These are phyloP conservation scores for Mechanitis mazaeus DNA, from an alignment of 2,888 invertebrate species.

Conservation along the genomic window DNA sequence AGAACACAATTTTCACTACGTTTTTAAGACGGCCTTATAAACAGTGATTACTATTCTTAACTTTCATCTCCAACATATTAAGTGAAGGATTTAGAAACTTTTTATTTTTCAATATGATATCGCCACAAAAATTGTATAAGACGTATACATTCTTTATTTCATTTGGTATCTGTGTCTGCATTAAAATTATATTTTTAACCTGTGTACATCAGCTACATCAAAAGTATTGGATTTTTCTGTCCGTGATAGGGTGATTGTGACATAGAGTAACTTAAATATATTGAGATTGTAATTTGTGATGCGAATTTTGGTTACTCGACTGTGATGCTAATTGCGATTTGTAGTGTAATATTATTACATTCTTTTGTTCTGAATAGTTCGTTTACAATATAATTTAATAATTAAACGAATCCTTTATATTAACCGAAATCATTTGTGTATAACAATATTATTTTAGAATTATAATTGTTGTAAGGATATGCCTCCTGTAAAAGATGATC, in stretches of 20 bases:
- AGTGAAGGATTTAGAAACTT: too few species aligned
- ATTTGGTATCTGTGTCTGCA: background rate
- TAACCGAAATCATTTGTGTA: background rate
- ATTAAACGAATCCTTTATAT: background rate
- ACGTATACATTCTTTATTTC: too few species aligned
- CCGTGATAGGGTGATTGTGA: constrained; percentile 15
- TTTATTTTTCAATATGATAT: too few species aligned
- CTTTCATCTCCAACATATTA: too few species aligned
- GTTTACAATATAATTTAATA: background rate
- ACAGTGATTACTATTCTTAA: too few species aligned
- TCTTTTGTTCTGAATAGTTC: background rate
- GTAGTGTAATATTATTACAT: constrained; percentile 16
- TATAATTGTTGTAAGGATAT: constrained; percentile 52
- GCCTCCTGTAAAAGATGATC: constrained; percentile 74
- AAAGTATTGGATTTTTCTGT: constrained; percentile 24
- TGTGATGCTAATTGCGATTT: constrained; percentile 18
- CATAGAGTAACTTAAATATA: too few species aligned
- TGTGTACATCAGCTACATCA: constrained; percentile 2
- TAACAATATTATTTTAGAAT: constrained; percentile 4
- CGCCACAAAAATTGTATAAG: too few species aligned
- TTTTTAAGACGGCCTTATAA: too few species aligned
- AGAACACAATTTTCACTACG: too few species aligned
- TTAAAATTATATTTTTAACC: background rate
- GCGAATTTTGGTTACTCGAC: constrained; percentile 11
- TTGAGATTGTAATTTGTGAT: background rate